Conservation (phyloP, 2,888 invertebrate genomes). For the Theristus sp. region DNA sequence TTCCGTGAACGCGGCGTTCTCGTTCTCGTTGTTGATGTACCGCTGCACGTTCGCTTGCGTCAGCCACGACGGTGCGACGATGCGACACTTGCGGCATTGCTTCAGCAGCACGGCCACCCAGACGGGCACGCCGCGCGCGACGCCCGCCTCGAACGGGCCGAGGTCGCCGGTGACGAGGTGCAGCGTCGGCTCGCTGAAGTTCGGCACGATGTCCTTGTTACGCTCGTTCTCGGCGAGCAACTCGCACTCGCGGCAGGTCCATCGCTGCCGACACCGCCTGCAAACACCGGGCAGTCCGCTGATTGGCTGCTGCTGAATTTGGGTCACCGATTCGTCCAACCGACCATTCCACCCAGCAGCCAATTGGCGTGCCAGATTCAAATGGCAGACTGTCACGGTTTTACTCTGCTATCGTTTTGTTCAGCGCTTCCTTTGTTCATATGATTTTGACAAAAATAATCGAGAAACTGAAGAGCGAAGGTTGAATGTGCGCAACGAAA, state of each 20-base stretch:
- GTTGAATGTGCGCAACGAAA: too few relatives aligned
- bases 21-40: slow-evolving; percentile 12
- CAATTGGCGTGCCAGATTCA: too few relatives aligned
- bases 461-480: too few relatives aligned
- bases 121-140: slow-evolving; percentile 43
- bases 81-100: slow-evolving; percentile 74
- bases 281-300: too few relatives aligned
- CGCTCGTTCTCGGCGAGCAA: slow-evolving; percentile 17
- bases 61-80: slow-evolving; percentile 85
- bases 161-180: slow-evolving; percentile 19
- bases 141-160: slow-evolving; percentile 23
- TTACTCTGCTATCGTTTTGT: too few relatives aligned
- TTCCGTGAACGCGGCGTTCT: slow-evolving; percentile 10
- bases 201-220: slow-evolving; percentile 16
- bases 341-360: too few relatives aligned
- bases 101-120: slow-evolving; percentile 84
- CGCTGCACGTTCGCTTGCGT: slow-evolving; percentile 51
- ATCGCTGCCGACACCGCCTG: slow-evolving; percentile 7
- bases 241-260: slow-evolving; percentile 21
- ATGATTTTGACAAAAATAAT: too few relatives aligned
- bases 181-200: slow-evolving; percentile 13
- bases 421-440: too few relatives aligned
- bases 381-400: too few relatives aligned
- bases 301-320: too few relatives aligned
- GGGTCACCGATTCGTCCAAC: too few relatives aligned